phyloP scores from a whole-genome alignment of 2,113 vertebrate genomes.

The Silurus asotus region DNA sequence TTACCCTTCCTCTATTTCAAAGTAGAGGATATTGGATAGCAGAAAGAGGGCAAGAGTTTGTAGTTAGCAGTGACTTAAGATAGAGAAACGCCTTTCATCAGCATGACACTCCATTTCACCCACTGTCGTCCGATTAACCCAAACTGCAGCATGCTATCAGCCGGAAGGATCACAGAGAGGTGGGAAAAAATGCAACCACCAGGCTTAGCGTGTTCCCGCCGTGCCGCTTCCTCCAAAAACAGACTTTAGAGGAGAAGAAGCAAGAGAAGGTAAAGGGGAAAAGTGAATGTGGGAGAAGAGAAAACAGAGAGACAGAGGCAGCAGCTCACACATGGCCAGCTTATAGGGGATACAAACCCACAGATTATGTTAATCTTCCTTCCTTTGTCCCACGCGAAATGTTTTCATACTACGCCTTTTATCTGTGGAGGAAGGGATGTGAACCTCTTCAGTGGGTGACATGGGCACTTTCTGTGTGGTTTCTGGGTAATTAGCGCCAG shows the following conservation, averaged over 20 bases:
- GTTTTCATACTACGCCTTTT: conserved; percentile 99
- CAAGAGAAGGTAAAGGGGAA: conserved; percentile 34
- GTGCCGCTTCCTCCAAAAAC: conserved; percentile 83
- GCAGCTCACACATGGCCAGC: conserved; percentile 90
- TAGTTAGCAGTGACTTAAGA: conserved; percentile 83
- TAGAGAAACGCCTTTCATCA: conserved; percentile 84
- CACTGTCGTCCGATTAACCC: conserved; percentile 83
- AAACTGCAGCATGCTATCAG: conserved; percentile 81
- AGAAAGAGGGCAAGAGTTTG: conserved; percentile 68
- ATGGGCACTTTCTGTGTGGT: conserved; percentile 99
- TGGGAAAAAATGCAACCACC: conserved; percentile 92
- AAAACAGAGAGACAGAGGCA: conserved; percentile 75
- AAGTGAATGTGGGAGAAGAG: conserved; percentile 49
- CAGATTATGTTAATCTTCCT: conserved; percentile 99
- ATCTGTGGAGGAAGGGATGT: conserved; percentile 98
- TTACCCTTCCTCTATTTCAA: conserved; percentile 56
- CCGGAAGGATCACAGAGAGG: conserved; percentile 94
- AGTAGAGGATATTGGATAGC: conserved; percentile 35
- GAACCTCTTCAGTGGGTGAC: conserved; percentile 98
- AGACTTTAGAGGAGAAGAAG: conserved; percentile 77
- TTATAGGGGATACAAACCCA: conserved; percentile 96
- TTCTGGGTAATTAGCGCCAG: conserved; percentile 99
- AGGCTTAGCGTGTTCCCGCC: conserved; percentile 85
- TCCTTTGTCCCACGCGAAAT: conserved; percentile 96
- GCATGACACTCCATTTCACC: conserved; percentile 84